Percentiles rank a stretch among this genome's conserved stretches.
These are phyloP conservation scores for Ailurus styani DNA, from an alignment of 2,113 vertebrate species.

Conservation along the genomic window DNA sequence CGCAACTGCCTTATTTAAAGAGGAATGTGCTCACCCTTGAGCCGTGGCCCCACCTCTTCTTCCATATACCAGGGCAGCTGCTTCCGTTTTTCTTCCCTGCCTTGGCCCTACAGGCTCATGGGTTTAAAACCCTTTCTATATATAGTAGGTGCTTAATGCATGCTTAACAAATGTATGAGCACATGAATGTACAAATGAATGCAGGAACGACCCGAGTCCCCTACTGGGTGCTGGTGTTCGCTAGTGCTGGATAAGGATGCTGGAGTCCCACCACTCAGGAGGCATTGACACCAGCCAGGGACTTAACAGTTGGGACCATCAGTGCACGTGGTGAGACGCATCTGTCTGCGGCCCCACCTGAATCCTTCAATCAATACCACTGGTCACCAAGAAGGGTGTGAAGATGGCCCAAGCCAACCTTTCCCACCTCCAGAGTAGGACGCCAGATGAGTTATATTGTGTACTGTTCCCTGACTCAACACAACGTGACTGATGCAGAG, in stretches of 20 bases:
- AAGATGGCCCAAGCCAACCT: background rate
- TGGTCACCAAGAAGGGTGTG: background rate
- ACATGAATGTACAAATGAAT: background rate
- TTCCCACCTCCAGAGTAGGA: background rate
- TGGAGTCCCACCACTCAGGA: background rate
- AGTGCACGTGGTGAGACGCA: background rate
- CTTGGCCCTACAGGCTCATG: background rate
- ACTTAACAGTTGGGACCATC: background rate
- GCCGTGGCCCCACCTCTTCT: background rate
- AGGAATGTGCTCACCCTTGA: background rate
- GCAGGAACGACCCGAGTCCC: background rate
- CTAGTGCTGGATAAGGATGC: background rate
- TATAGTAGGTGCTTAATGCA: background rate
- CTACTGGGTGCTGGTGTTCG: too few relatives aligned
- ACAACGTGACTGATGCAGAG: background rate
- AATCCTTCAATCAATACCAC: background rate
- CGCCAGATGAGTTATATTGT: background rate
- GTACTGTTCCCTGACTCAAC: background rate
- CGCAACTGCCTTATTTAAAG: background rate
- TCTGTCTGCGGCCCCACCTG: background rate
- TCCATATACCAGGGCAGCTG: background rate
- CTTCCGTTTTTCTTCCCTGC: background rate
- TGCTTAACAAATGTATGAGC: background rate
- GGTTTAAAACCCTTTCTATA: background rate
- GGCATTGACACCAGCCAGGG: background rate